These are phyloP conservation scores for Cotesia glomerata DNA, from an alignment of 1,140 invertebrate species.

Conservation along the genomic window DNA sequence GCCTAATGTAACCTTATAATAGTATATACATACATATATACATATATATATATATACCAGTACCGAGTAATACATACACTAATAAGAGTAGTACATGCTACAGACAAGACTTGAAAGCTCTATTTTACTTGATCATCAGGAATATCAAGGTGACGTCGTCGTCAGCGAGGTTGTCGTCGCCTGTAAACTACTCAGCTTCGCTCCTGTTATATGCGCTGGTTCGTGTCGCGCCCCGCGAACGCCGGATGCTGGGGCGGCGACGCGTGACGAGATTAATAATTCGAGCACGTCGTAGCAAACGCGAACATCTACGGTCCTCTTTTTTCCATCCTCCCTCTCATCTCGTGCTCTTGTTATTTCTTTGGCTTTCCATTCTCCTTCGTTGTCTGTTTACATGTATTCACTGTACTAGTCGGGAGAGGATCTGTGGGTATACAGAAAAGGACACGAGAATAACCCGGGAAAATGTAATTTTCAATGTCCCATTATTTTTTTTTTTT, in stretches of 20 bases:
- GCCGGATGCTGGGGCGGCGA: conserved; percentile 41
- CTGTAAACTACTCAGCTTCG: not conserved
- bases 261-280: conserved; percentile 50
- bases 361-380: not conserved
- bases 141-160: conserved; percentile 15
- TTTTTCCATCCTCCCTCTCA: not conserved
- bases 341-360: not conserved
- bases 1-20: not conserved
- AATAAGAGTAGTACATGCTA: too few relatives aligned
- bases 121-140: not conserved
- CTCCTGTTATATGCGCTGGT: not conserved
- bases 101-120: not conserved
- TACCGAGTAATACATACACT: too few relatives aligned
- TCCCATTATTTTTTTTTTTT: not conserved
- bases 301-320: not conserved
- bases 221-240: conserved; percentile 2
- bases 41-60: not conserved
- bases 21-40: conserved; percentile 1
- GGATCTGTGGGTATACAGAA: not conserved
- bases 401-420: not conserved
- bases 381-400: not conserved
- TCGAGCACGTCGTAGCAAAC: conserved; percentile 35
- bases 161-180: too few relatives aligned
- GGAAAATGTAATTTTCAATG: conserved; percentile 1
- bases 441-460: not conserved